Percentiles rank a stretch among this genome's conserved stretches.
phyloP scores from a whole-genome alignment of 2,888 invertebrate genomes.

The Drosophila falleni region DNA sequence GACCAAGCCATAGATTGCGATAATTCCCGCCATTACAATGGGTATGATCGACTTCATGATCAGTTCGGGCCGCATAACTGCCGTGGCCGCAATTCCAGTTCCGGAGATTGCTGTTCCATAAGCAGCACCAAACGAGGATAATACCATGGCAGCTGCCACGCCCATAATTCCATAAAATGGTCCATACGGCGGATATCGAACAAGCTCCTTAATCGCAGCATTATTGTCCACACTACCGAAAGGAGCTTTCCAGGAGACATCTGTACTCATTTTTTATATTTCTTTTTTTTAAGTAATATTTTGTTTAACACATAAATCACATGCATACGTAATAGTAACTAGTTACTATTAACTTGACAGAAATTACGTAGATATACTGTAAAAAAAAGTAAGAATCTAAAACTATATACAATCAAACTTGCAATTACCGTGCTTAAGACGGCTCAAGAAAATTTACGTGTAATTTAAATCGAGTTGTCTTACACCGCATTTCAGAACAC shows the following conservation, averaged over 20 bases:
- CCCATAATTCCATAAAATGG: conserved; percentile 72
- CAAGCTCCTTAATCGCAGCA: background rate
- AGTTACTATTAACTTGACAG: conserved; percentile 9
- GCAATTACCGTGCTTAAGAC: background rate
- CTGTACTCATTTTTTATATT: background rate
- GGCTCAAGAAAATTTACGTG: background rate
- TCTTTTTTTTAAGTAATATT: conserved; percentile 14
- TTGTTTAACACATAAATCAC: conserved; percentile 53
- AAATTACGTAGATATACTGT: conserved; percentile 3
- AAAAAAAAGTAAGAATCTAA: background rate
- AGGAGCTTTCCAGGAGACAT: background rate
- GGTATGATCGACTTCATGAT: conserved; percentile 99
- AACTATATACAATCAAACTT: conserved; percentile 9
- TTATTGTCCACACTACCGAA: background rate
- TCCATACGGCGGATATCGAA: conserved; percentile 44
- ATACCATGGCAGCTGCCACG: conserved; percentile 51
- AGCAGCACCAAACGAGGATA: conserved; percentile 91
- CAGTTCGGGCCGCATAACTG: conserved; percentile 99
- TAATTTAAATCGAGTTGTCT: no score
- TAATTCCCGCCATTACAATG: conserved; percentile 99
- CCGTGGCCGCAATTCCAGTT: conserved; percentile 99
- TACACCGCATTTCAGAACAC: background rate
- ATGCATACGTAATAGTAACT: conserved; percentile 35
- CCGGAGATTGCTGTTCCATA: conserved; percentile 88
- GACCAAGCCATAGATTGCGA: conserved; percentile 99